Conservation (phyloP, 2,113 vertebrate species). For the Indicator indicator region DNA sequence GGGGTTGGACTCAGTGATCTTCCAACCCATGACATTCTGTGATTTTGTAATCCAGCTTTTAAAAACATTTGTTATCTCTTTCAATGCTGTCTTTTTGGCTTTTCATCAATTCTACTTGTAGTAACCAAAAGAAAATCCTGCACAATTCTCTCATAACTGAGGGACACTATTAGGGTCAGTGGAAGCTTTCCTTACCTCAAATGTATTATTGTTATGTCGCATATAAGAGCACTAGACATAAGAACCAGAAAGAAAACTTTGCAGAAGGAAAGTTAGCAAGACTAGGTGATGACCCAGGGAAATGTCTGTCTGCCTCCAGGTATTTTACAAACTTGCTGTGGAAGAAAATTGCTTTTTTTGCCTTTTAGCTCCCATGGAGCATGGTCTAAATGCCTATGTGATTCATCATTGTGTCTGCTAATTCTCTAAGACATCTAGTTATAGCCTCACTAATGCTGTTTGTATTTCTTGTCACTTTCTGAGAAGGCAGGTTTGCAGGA, state of each 20-base stretch:
- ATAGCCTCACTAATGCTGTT: not conserved
- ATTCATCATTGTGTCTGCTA: not conserved
- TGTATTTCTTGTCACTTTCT: not conserved
- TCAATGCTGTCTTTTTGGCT: not conserved
- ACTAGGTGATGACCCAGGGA: not conserved
- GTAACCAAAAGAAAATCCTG: not conserved
- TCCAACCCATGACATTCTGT: no score
- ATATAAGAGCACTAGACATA: not conserved
- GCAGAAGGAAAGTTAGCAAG: not conserved
- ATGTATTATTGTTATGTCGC: not conserved
- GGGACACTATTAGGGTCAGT: not conserved
- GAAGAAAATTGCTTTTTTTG: constrained; percentile 19
- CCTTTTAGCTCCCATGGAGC: not conserved
- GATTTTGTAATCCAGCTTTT: not conserved
- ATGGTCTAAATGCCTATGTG: not conserved
- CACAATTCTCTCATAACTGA: not conserved
- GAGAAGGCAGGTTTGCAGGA: not conserved
- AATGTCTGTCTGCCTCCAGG: not conserved
- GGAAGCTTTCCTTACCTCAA: not conserved
- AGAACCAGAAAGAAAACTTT: not conserved
- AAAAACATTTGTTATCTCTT: not conserved
- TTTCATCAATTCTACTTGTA: not conserved
- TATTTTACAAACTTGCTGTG: not conserved
- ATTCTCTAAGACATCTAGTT: not conserved
- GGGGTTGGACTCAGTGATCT: no score